Conservation (phyloP, 2,113 vertebrate genomes). For the Zosterops hypoxanthus region DNA sequence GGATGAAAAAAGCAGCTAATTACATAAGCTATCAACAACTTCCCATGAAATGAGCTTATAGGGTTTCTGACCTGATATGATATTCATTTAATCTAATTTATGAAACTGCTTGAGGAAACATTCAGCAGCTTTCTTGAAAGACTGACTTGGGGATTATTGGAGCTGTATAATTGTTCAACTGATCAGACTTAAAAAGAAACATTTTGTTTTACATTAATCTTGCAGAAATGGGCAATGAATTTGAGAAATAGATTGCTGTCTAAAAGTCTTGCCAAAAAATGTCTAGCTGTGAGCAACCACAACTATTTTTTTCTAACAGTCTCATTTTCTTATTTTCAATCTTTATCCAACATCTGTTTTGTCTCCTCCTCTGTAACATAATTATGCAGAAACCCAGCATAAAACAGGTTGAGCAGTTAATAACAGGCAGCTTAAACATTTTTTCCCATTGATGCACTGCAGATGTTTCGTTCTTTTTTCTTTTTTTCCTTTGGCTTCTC, state of each 20-base stretch:
- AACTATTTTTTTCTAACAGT: not conserved
- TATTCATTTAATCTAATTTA: slow-evolving; percentile 64
- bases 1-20: slow-evolving; percentile 19
- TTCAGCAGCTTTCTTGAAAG: slow-evolving; percentile 58
- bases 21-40: slow-evolving; percentile 25
- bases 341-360: slow-evolving; percentile 69
- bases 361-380: slow-evolving; percentile 36
- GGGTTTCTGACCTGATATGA: slow-evolving; percentile 51
- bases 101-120: slow-evolving; percentile 54
- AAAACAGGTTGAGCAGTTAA: slow-evolving; percentile 68
- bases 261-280: slow-evolving; percentile 55
- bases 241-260: slow-evolving; percentile 58
- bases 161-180: slow-evolving; percentile 57
- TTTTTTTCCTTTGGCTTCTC: not conserved
- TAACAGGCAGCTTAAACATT: slow-evolving; percentile 61
- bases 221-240: slow-evolving; percentile 66
- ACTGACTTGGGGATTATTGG: slow-evolving; percentile 51
- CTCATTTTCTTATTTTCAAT: slow-evolving; percentile 61
- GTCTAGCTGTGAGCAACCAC: slow-evolving; percentile 21
- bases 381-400: slow-evolving; percentile 55
- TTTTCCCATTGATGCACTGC: slow-evolving; percentile 48
- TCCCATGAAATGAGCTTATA: slow-evolving; percentile 11
- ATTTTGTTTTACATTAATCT: slow-evolving; percentile 67
- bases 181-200: slow-evolving; percentile 61
- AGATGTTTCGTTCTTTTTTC: slow-evolving; percentile 38